phyloP scores from a whole-genome alignment of 2,113 vertebrate genomes.

The Electrona antarctica region DNA sequence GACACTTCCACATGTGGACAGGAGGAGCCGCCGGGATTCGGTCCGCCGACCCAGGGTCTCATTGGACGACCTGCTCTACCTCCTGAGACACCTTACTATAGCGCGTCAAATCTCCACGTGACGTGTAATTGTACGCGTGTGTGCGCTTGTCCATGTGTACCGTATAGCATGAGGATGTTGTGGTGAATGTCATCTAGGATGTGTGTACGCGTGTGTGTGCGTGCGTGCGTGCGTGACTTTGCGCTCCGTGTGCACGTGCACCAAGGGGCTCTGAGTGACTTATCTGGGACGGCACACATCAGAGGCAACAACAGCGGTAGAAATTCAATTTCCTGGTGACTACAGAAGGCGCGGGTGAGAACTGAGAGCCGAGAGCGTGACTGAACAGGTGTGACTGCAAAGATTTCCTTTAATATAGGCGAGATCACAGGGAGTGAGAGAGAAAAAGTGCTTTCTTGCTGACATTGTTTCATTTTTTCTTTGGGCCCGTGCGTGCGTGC shows the following conservation, averaged over 20 bases:
- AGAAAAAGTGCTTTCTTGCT: conserved; percentile 47
- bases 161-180: not conserved
- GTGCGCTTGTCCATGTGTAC: not conserved
- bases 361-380: conserved; percentile 41
- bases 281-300: conserved; percentile 74
- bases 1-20: too few relatives aligned
- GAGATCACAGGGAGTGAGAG: conserved; percentile 59
- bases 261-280: conserved; percentile 61
- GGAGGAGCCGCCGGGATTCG: too few relatives aligned
- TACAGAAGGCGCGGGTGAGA: conserved; percentile 28
- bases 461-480: conserved; percentile 69
- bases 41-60: too few relatives aligned
- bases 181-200: conserved; percentile 13
- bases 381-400: conserved; percentile 71
- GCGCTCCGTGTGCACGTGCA: conserved; percentile 18
- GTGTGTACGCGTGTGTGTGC: conserved; percentile 6
- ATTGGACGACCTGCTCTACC: too few relatives aligned
- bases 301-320: conserved; percentile 62
- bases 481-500: conserved; percentile 33
- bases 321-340: conserved; percentile 71
- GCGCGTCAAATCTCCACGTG: too few relatives aligned
- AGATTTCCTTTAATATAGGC: conserved; percentile 63
- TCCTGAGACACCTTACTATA: too few relatives aligned
- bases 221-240: not conserved
- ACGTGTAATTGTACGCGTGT: not conserved